Evolutionary conservation across 64 coral and sea anemone species (phyloP).

Genomic region (Montipora capricornis): DNA sequence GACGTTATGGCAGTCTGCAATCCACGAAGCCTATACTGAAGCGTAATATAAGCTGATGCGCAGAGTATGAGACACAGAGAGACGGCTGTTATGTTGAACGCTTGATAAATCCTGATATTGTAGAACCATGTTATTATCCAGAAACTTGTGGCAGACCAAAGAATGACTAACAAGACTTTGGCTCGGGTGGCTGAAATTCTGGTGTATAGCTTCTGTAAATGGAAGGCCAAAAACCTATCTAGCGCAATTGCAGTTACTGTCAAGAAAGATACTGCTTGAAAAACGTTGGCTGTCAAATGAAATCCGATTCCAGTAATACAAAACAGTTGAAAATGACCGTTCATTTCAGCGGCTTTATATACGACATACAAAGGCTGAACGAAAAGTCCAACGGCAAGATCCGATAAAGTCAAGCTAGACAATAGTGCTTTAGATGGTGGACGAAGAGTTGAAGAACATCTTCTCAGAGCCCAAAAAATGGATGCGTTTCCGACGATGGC

Average conservation of each 20-base stretch:
- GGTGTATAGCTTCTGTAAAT: neutral
- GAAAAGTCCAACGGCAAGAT: conserved; percentile 1
- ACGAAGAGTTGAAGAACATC: neutral
- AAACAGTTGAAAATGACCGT: conserved; percentile 14
- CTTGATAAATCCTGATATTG: conserved; percentile 25
- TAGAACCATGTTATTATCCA: conserved; percentile 15
- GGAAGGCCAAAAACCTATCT: neutral
- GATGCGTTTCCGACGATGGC: conserved; percentile 14
- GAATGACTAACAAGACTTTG: neutral
- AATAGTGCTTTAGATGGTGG: conserved; percentile 19
- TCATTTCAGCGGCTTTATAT: conserved; percentile 27
- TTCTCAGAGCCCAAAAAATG: conserved; percentile 21
- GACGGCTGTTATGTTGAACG: conserved; percentile 6
- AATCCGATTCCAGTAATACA: conserved; percentile 28
- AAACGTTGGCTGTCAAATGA: conserved; percentile 22
- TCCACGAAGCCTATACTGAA: conserved; percentile 4
- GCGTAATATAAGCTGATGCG: conserved; percentile 27
- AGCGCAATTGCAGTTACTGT: conserved; percentile 29
- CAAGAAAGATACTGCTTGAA: conserved; percentile 27
- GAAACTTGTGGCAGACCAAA: neutral
- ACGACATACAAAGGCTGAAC: conserved; percentile 4
- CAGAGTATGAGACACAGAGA: neutral
- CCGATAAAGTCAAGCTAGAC: conserved; percentile 2
- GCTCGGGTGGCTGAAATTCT: neutral
- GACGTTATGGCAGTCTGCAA: neutral